phyloP scores from a whole-genome alignment of 1,140 invertebrate species.

The Ostrea edulis region DNA sequence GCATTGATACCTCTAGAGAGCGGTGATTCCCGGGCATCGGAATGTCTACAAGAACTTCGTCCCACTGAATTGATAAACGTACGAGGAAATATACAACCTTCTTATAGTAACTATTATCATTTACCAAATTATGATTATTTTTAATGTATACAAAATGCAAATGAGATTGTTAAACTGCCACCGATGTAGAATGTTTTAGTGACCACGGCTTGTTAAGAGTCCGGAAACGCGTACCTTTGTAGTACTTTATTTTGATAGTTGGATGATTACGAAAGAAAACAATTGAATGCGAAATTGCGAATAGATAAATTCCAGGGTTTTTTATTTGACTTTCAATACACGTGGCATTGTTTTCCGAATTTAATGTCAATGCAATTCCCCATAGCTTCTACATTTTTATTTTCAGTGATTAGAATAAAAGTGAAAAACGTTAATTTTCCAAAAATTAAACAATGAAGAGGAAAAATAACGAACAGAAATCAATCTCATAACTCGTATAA shows the following conservation, averaged over 20 bases:
- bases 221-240: neutral
- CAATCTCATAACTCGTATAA: too few species aligned
- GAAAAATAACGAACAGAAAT: too few species aligned
- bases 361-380: too few species aligned
- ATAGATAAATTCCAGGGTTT: too few species aligned
- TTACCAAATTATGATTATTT: conserved; percentile 20
- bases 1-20: neutral
- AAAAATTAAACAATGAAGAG: too few species aligned
- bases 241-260: neutral
- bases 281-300: too few species aligned
- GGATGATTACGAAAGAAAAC: neutral
- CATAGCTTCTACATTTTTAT: too few species aligned
- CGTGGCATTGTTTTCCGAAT: too few species aligned
- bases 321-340: too few species aligned
- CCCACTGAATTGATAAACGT: neutral
- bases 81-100: conserved; percentile 1
- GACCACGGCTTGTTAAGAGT: neutral
- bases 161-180: neutral
- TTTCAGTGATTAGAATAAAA: too few species aligned
- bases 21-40: conserved; percentile 3
- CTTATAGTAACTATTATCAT: conserved; percentile 8
- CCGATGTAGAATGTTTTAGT: neutral
- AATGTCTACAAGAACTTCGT: neutral
- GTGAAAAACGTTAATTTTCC: too few species aligned
- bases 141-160: conserved; percentile 17